These are phyloP conservation scores for Phasia obesa DNA, from an alignment of 2,888 invertebrate genomes.

Conservation along the genomic window DNA sequence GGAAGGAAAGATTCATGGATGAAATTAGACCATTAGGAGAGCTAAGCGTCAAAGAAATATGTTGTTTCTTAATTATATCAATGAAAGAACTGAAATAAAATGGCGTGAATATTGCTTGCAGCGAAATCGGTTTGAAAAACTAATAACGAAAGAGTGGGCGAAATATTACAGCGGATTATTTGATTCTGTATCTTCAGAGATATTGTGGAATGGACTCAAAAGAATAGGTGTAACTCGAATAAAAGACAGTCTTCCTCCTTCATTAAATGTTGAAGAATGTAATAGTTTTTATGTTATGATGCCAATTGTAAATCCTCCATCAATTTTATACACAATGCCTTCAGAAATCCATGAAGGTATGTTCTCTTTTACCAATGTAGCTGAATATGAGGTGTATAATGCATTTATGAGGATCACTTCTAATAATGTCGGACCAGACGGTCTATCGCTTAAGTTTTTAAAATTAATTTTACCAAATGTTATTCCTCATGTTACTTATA, in stretches of 20 bases:
- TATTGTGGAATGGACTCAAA: not conserved
- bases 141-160: constrained; percentile 18
- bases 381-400: no score
- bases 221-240: not conserved
- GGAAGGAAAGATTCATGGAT: not conserved
- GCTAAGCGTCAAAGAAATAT: not conserved
- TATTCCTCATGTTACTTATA: not conserved
- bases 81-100: not conserved
- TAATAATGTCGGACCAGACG: constrained; percentile 6
- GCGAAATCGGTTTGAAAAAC: not conserved
- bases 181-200: not conserved
- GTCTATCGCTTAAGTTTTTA: not conserved
- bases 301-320: not conserved
- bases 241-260: no score
- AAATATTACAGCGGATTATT: not conserved
- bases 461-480: constrained; percentile 2
- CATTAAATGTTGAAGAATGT: constrained; percentile 4
- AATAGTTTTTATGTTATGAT: not conserved
- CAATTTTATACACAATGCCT: no score
- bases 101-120: not conserved
- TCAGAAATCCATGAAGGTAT: no score
- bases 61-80: not conserved
- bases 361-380: no score
- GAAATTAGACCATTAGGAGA: not conserved
- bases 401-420: not conserved